Conservation (phyloP, 2,888 invertebrate genomes). For the Philaethria dido region DNA sequence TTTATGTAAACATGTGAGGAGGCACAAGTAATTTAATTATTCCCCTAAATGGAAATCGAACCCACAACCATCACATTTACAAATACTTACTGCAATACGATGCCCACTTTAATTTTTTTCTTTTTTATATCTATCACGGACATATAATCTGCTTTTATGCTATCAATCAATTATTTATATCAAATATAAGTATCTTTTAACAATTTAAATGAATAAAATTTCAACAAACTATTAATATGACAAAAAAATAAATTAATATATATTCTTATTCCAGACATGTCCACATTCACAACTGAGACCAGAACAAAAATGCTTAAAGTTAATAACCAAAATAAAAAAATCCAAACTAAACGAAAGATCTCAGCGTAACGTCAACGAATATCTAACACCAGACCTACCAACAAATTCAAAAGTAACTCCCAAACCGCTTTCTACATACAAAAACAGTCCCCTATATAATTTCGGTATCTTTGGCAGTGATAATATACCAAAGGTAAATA, state of each 20-base stretch:
- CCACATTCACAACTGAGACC: conserved; percentile 5
- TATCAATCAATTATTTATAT: too few species aligned
- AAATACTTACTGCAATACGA: too few species aligned
- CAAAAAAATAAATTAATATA: neutral
- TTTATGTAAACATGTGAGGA: too few species aligned
- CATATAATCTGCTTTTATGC: too few species aligned
- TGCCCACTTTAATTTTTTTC: too few species aligned
- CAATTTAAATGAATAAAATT: too few species aligned
- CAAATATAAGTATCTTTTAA: too few species aligned
- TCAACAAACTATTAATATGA: neutral
- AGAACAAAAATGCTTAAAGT: neutral
- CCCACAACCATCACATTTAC: too few species aligned
- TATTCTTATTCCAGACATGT: neutral
- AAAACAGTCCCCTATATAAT: conserved; percentile 51
- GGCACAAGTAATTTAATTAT: too few species aligned
- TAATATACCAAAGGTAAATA: conserved; percentile 56
- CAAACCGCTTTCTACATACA: neutral
- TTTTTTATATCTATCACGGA: too few species aligned
- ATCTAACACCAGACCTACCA: neutral
- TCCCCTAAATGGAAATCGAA: too few species aligned
- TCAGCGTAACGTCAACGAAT: neutral
- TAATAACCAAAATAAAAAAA: conserved; percentile 7
- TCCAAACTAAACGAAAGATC: neutral
- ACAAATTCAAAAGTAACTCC: conserved; percentile 1
- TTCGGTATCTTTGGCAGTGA: conserved; percentile 58